Evolutionary conservation across 2,888 invertebrate genomes (phyloP), one percentile per base, ranked within the genome.

Genomic region (Drosophila merina): DNA sequence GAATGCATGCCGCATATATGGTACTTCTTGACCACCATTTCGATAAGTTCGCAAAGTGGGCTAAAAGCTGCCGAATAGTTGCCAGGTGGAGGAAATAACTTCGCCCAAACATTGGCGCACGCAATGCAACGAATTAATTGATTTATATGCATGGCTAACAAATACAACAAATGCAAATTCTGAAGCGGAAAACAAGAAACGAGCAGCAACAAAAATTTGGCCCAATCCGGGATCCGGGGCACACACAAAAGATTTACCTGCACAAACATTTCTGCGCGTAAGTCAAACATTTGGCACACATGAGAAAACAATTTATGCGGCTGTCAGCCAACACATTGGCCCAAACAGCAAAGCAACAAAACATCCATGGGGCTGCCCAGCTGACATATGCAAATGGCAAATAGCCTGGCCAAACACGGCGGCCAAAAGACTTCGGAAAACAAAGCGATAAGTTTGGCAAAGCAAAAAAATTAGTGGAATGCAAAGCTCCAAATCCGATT

Each of bases 241-340:
- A 64, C 51, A 69, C 52, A 71, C 63, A 67, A 74, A 68, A 67
- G 59, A 79, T 57, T 84, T 84, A 81, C 74, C 68, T 72, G 72
- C 57, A 49, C 66, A 70, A 74, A 76, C 74, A 79, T 68, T 76
- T 60, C 74, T 74, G 74, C 72, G 84, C 86, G 86, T 83, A 81
- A 84, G 84, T 81, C 77, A 76, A 84, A 84, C 71, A 84, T 81
- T 83, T 86, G 83, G 86, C 79, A 74, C 75, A 86, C 81, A 85
- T 74, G 82, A 57, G 79, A 81, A 81, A 84, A 76, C 81, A 84
- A 84, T 86, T 86, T 84, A 81, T 84, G 72, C 77, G 76, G 71
- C 72, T 77, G 76, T 79, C 75, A 68, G 67, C 54, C 48, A 71
- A 69, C 57, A 63, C 63, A 62, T 62, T 6, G 57, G 49, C 57